These are phyloP conservation scores for Euura lappo DNA, from an alignment of 1,140 invertebrate genomes.

Conservation along the genomic window DNA sequence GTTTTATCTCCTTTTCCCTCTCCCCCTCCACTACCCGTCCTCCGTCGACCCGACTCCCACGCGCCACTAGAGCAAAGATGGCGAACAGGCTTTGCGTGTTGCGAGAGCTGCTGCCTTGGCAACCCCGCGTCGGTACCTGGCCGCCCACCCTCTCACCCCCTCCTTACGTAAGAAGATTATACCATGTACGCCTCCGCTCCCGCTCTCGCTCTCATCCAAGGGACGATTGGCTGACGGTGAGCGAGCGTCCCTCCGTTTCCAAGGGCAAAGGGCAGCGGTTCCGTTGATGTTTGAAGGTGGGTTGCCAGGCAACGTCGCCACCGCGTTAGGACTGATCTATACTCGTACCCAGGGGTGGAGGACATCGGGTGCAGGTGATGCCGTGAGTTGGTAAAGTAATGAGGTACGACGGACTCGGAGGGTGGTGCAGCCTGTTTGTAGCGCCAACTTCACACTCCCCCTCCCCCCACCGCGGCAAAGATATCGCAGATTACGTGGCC, in stretches of 20 bases:
- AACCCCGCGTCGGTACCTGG: constrained; percentile 55
- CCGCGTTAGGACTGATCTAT: not conserved
- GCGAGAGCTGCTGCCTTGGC: constrained; percentile 59
- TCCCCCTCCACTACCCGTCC: constrained; percentile 16
- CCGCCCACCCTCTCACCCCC: constrained; percentile 28
- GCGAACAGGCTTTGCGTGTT: constrained; percentile 52
- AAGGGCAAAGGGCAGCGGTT: not conserved
- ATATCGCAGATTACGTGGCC: constrained; percentile 51
- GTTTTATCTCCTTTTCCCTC: constrained; percentile 11
- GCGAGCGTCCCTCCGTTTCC: too few species aligned
- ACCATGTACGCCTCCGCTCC: too few species aligned
- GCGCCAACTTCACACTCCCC: constrained; percentile 1
- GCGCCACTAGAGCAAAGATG: constrained; percentile 45
- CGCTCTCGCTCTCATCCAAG: too few species aligned
- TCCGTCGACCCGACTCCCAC: constrained; percentile 31
- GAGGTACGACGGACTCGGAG: not conserved
- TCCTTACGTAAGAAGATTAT: not conserved
- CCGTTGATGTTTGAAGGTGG: not conserved
- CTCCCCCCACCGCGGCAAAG: not conserved
- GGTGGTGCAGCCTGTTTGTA: not conserved
- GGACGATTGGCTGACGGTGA: too few species aligned
- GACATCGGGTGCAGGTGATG: constrained; percentile 1
- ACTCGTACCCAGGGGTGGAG: not conserved
- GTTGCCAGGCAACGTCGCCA: not conserved
- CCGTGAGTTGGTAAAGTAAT: constrained; percentile 2